Conservation (phyloP, 2,888 invertebrate species). For the Torymus texanus region DNA sequence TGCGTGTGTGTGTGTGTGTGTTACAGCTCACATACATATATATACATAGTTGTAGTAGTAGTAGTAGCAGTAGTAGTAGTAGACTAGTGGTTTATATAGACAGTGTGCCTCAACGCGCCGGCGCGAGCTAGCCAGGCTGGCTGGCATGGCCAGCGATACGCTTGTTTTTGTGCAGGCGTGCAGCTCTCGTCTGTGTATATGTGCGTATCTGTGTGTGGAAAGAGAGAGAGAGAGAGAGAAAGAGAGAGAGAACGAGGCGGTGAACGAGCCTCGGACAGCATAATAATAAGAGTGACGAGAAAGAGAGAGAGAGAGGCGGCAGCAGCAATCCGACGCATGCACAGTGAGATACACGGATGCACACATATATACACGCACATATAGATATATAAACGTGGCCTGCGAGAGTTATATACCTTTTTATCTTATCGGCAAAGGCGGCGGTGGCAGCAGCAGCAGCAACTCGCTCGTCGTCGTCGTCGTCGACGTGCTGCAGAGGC, state of each 20-base stretch:
- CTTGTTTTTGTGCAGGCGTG: constrained; percentile 43
- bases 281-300: constrained; percentile 52
- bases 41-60: no score
- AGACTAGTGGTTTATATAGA: no score
- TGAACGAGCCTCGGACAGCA: constrained; percentile 49
- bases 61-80: no score
- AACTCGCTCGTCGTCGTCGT: constrained; percentile 10
- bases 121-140: background rate
- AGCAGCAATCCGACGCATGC: background rate
- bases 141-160: background rate
- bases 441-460: background rate
- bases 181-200: background rate
- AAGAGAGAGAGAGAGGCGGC: background rate
- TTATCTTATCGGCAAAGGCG: constrained; percentile 54
- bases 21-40: no score
- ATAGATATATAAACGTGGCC: background rate
- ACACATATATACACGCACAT: background rate
- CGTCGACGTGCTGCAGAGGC: constrained; percentile 14
- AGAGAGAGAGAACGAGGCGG: constrained; percentile 14
- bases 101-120: background rate
- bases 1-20: no score
- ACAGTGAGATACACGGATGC: constrained; percentile 5
- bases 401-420: constrained; percentile 47
- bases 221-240: background rate
- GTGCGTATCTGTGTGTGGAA: constrained; percentile 1